These are phyloP conservation scores for Hepsetus odoe DNA, from an alignment of 2,113 vertebrate species.

Conservation along the genomic window DNA sequence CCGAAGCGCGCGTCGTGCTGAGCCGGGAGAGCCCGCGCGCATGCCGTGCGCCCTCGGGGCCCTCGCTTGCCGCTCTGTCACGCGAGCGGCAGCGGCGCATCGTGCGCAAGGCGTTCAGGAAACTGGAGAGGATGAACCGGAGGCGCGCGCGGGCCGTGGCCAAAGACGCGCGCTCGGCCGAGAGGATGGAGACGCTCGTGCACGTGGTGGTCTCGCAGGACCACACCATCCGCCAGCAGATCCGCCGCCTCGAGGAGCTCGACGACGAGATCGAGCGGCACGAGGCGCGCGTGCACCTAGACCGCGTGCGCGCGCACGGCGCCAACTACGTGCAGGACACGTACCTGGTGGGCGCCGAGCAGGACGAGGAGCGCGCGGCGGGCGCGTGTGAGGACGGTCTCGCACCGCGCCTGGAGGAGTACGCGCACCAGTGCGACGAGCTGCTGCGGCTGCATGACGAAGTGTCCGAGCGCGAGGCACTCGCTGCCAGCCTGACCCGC, in stretches of 20 bases:
- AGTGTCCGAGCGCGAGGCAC: conserved; percentile 81
- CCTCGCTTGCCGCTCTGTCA: conserved; percentile 58
- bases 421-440: conserved; percentile 74
- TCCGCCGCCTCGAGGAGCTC: conserved; percentile 87
- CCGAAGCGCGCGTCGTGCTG: conserved; percentile 89
- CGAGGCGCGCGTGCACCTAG: conserved; percentile 85
- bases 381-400: conserved; percentile 19
- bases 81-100: conserved; percentile 88
- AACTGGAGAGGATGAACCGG: conserved; percentile 90
- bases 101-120: conserved; percentile 93
- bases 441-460: conserved; percentile 82
- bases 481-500: conserved; percentile 77
- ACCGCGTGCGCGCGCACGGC: conserved; percentile 86
- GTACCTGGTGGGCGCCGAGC: conserved; percentile 77
- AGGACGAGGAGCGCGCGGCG: neutral
- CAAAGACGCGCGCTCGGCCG: conserved; percentile 74
- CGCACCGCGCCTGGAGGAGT: conserved; percentile 73
- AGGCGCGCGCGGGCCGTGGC: conserved; percentile 71
- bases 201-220: conserved; percentile 94
- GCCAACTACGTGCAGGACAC: conserved; percentile 94
- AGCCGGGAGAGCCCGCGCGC: conserved; percentile 81
- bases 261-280: conserved; percentile 88
- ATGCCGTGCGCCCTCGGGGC: conserved; percentile 55
- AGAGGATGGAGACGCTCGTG: conserved; percentile 90
- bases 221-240: conserved; percentile 91